These are phyloP conservation scores for Sinocyclocheilus maitianheensis DNA, from an alignment of 2,113 vertebrate genomes.

Conservation along the genomic window DNA sequence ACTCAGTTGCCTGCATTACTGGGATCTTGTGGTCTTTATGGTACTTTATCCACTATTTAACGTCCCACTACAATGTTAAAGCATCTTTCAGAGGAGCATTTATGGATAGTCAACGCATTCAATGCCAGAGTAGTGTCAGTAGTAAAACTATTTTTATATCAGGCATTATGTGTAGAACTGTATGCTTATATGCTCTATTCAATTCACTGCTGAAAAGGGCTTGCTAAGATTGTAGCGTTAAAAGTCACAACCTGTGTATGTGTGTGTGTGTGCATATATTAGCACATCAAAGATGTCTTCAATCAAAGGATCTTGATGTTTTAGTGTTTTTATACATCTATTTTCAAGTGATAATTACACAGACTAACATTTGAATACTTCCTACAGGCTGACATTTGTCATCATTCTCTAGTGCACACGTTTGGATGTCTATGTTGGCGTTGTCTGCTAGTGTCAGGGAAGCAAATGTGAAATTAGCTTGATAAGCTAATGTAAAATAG, in stretches of 20 bases:
- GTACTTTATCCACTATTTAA: neutral
- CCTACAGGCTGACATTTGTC: neutral
- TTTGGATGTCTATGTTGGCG: neutral
- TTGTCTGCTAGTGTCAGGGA: neutral
- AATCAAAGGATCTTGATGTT: constrained; percentile 16
- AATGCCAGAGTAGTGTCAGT: neutral
- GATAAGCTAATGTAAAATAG: neutral
- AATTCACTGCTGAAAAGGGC: neutral
- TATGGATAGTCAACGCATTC: constrained; percentile 1
- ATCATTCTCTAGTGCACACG: neutral
- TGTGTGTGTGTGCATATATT: neutral
- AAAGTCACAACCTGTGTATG: constrained; percentile 1
- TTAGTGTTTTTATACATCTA: constrained; percentile 19
- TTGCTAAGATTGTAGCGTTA: neutral
- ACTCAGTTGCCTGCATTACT: neutral
- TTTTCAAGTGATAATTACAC: constrained; percentile 19
- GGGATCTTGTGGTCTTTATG: constrained; percentile 6
- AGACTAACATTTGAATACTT: constrained; percentile 7
- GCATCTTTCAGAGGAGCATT: constrained; percentile 49
- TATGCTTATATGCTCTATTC: neutral
- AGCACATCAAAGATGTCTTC: constrained; percentile 1
- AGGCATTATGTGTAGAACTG: neutral
- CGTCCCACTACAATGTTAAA: neutral
- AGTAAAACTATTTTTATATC: neutral
- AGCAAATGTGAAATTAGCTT: neutral